Base-by-base conservation (phyloP, 2,888 invertebrate species). In the Melanostoma scalare region DNA sequence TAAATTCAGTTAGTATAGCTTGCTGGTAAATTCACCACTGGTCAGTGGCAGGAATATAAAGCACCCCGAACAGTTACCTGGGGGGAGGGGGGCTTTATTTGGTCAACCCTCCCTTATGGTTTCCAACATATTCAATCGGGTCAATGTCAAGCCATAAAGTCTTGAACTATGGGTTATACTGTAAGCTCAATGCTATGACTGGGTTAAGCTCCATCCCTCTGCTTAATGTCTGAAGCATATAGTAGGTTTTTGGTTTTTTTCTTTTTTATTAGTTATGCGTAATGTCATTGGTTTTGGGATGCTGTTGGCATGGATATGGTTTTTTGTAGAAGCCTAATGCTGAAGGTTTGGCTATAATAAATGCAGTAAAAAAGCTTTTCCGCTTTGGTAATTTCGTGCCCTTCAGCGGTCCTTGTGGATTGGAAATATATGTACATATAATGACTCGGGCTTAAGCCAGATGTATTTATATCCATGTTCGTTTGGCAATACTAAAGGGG, bases 81-180 rank as follows among this genome's bases (percentile, higher is more conserved):
- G 33, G 46, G 60, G 48, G 9, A 31, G 36, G 20, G 20, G 44
- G 63, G 48, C 38, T 50, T n/a, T 42, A 46, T 56, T 63, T 50
- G 50, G 53, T 67, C 61, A 35, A 53, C 53, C 67, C 72, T 48
- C 33, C 67, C 60, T 61, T 42, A 52, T 73, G 30, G 31, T 44
- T 20, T 56, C n/a, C 53, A 30, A 38, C 40, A 65, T 52, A 69
- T 69, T 69, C 63, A 53, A 76, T 60, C 46, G 56, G 82, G 84
- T 84, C 74, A 79, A 69, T 82, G 82, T 56, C 78, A 53, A 65
- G 73, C 50, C 74, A 75, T 84, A 84, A 84, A 71, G 71, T 84
- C 84, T 71, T 67, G 71, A 84, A 75, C 84, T 79, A 67, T 79
- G 60, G 63, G 30, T n/a, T 38, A 20, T 20, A 50, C 79, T 61